These are phyloP conservation scores for Typhlichthys subterraneus DNA, from an alignment of 2,797 vertebrate species.

Conservation along the genomic window DNA sequence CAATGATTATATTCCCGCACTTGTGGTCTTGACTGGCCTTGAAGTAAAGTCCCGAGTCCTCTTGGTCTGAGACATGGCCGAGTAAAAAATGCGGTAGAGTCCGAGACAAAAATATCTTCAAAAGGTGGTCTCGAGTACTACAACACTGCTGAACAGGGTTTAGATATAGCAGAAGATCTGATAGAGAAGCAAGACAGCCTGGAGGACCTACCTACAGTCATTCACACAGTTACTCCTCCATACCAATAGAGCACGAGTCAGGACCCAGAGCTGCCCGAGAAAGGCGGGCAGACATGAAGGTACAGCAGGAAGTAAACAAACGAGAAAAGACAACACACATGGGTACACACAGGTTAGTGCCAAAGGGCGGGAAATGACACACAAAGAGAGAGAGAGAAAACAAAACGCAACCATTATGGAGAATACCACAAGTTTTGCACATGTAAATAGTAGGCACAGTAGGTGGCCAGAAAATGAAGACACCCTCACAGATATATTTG, in stretches of 20 bases:
- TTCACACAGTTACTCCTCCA: constrained; percentile 88
- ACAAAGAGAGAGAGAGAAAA: background rate
- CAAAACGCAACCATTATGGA: background rate
- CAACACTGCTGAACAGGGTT: background rate
- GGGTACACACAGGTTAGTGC: constrained; percentile 52
- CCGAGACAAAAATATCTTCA: too few relatives aligned
- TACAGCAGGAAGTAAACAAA: constrained; percentile 21
- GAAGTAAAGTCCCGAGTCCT: too few relatives aligned
- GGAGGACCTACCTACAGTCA: constrained; percentile 79
- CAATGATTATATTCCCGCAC: too few relatives aligned
- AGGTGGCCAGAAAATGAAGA: too few relatives aligned
- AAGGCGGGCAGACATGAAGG: constrained; percentile 39
- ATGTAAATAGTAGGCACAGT: background rate
- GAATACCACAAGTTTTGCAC: constrained; percentile 1
- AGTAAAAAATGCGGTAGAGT: too few relatives aligned
- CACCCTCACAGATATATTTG: too few relatives aligned
- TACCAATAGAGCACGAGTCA: constrained; percentile 93
- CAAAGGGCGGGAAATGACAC: constrained; percentile 62
- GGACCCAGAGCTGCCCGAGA: constrained; percentile 89
- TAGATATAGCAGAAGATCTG: constrained; percentile 20
- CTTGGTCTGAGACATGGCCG: too few relatives aligned
- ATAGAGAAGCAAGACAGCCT: constrained; percentile 58
- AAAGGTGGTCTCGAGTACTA: too few relatives aligned
- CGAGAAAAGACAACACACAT: constrained; percentile 24
- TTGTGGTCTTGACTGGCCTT: too few relatives aligned